Conservation (phyloP, 1,140 invertebrate species). For the Pachyrhynchus sulphureomaculatus region DNA sequence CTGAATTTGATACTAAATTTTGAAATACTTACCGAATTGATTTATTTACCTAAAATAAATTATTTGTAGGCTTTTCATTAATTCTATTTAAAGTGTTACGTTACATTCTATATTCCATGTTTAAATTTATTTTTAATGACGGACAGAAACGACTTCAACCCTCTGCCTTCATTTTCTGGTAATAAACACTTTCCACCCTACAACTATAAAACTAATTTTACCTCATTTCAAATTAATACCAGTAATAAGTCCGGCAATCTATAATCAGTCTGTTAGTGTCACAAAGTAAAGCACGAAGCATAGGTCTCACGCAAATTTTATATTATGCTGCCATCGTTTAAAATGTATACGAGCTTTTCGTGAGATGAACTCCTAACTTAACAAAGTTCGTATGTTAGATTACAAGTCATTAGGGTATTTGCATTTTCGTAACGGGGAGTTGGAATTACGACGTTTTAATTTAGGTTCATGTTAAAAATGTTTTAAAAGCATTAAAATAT, state of each 20-base stretch:
- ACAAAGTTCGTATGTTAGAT: neutral
- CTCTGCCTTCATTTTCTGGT: too few relatives aligned
- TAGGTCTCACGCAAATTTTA: neutral
- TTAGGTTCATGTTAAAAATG: too few relatives aligned
- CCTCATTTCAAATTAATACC: neutral
- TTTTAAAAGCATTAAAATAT: too few relatives aligned
- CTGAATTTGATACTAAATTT: too few relatives aligned
- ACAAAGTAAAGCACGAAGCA: neutral
- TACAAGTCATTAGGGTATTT: neutral
- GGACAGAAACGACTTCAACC: too few relatives aligned
- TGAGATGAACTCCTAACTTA: constrained; percentile 4
- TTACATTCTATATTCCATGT: too few relatives aligned
- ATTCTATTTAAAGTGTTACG: too few relatives aligned
- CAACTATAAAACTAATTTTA: neutral
- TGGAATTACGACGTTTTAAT: neutral
- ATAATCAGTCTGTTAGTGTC: constrained; percentile 15
- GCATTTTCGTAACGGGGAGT: neutral
- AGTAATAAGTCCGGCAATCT: constrained; percentile 3
- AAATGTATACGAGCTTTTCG: constrained; percentile 9
- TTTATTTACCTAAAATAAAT: too few relatives aligned
- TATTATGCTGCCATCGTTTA: neutral
- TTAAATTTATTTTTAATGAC: too few relatives aligned
- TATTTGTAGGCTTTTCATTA: too few relatives aligned
- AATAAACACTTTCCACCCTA: neutral
- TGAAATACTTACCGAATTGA: too few relatives aligned